Evolutionary conservation across 1,140 invertebrate species (phyloP).

Genomic region (Pseudomyrmex flavicornis): DNA sequence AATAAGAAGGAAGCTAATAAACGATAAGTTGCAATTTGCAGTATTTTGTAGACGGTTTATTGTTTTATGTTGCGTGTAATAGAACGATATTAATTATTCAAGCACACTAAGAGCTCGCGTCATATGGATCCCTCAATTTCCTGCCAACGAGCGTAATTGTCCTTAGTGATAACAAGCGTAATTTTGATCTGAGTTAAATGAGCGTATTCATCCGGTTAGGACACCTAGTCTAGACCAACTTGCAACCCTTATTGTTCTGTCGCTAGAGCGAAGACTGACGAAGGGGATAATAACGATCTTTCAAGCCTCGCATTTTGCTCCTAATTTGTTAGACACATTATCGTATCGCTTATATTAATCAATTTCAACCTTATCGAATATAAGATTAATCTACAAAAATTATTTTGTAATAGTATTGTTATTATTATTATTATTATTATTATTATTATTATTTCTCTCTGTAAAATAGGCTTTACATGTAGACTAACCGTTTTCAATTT

Average conservation of each 20-base stretch:
- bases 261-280: conserved; percentile 1
- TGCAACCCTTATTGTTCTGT: conserved; percentile 41
- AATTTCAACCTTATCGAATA: not conserved
- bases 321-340: conserved; percentile 25
- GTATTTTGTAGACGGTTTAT: not conserved
- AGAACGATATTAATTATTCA: conserved; percentile 13
- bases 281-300: conserved; percentile 23
- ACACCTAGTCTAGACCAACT: conserved; percentile 34
- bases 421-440: not conserved
- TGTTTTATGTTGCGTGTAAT: not conserved
- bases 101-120: not conserved
- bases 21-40: not conserved
- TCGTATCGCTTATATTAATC: conserved; percentile 9
- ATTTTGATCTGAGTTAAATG: conserved; percentile 49
- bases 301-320: conserved; percentile 6
- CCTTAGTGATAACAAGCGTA: conserved; percentile 34
- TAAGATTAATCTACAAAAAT: not conserved
- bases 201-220: conserved; percentile 38
- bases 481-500: not conserved
- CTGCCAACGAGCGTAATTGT: conserved; percentile 32
- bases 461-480: not conserved
- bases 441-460: not conserved
- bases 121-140: conserved; percentile 31
- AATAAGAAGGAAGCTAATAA: not conserved
- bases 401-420: not conserved